Conservation (phyloP, 1,140 invertebrate genomes). For the Penaeus vannamei region DNA sequence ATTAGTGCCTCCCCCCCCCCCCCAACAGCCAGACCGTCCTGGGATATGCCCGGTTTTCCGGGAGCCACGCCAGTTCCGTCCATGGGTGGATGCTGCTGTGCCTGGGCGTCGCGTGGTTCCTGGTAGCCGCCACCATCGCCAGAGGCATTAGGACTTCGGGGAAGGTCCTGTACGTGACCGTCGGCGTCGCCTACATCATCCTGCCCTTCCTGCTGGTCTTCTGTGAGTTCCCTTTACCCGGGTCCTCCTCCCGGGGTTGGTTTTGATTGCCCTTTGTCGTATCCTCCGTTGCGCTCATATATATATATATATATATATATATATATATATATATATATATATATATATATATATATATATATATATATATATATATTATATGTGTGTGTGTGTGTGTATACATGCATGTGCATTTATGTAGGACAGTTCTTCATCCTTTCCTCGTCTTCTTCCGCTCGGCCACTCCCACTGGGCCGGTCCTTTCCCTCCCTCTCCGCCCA, state of each 20-base stretch:
- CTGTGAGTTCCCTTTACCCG: background rate
- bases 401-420: too few relatives aligned
- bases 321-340: too few relatives aligned
- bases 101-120: conserved; percentile 26
- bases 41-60: background rate
- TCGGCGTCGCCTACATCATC: conserved; percentile 72
- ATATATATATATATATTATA: too few relatives aligned
- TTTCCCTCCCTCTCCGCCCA: too few relatives aligned
- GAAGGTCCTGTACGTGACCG: conserved; percentile 71
- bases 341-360: too few relatives aligned
- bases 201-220: conserved; percentile 69
- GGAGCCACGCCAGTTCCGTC: background rate
- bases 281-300: too few relatives aligned
- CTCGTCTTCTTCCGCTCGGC: too few relatives aligned
- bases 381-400: too few relatives aligned
- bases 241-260: background rate
- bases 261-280: too few relatives aligned
- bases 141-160: conserved; percentile 24
- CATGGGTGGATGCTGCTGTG: conserved; percentile 3
- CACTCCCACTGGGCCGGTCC: too few relatives aligned
- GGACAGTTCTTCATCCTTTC: too few relatives aligned
- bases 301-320: too few relatives aligned
- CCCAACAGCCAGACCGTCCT: conserved; percentile 1
- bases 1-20: background rate
- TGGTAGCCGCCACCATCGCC: background rate